Evolutionary conservation across 2,888 invertebrate species (phyloP).

Genomic region (Actias luna): DNA sequence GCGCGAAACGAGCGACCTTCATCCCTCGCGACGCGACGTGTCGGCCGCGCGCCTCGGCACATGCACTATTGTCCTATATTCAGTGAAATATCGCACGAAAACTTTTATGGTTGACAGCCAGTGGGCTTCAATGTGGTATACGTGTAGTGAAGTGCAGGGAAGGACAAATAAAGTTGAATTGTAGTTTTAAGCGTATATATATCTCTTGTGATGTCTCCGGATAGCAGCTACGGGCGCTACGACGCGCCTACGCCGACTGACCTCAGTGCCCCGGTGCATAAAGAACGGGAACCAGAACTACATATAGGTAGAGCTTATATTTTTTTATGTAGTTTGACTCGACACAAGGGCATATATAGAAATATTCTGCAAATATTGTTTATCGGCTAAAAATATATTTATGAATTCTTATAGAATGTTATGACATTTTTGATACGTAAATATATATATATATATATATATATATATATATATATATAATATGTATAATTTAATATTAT

Average conservation of each 20-base stretch:
- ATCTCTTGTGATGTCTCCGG: constrained; percentile 85
- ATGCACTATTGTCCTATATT: constrained; percentile 72
- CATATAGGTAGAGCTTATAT: constrained; percentile 83
- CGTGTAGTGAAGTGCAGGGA: constrained; percentile 74
- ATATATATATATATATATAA: background rate
- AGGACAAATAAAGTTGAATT: constrained; percentile 43
- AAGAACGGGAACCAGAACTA: constrained; percentile 85
- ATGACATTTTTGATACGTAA: background rate
- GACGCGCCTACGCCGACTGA: constrained; percentile 81
- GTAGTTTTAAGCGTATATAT: constrained; percentile 53
- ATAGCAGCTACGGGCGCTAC: constrained; percentile 83
- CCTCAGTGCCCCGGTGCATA: constrained; percentile 68
- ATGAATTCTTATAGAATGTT: background rate
- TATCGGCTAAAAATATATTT: background rate
- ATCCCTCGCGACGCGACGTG: constrained; percentile 70
- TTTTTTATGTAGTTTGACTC: background rate
- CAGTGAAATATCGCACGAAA: constrained; percentile 55
- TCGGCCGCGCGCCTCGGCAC: constrained; percentile 56
- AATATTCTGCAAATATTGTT: background rate
- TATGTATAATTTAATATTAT: no score
- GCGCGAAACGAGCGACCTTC: constrained; percentile 69
- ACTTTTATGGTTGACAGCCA: constrained; percentile 46
- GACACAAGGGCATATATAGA: background rate
- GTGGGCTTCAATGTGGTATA: constrained; percentile 65
- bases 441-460: background rate